Evolutionary conservation across 2,888 invertebrate genomes (phyloP), one percentile per base, ranked within the genome.

Genomic region (Anoplius nigerrimus): DNA sequence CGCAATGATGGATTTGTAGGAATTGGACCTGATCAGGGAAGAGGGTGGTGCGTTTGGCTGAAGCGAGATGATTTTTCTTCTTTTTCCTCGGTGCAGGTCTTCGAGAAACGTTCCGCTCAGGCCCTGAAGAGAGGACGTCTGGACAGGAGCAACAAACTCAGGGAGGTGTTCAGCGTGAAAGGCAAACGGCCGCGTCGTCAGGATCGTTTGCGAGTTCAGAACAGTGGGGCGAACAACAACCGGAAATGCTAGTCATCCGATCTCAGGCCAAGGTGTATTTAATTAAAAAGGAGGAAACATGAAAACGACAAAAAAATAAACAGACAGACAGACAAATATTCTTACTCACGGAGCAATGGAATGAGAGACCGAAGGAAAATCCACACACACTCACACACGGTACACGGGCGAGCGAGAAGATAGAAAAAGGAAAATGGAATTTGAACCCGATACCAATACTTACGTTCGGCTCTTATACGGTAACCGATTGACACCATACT

Each of bases 191-290:
- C 90, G 67, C 90, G 91, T 57, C 91, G 92, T 74, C 89, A 91
- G 70, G 92, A 92, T 75, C 90, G 90, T 79, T 89, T 90, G 80
- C 90, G 90, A 84, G 89, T 89, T 78, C 86, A 90, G 79, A 89
- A 90, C 81, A 92, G 91, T 80, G 90, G 92, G 75, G 91, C 90
- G 80, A 92, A 92, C 88, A 92, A 92, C 87, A 92, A 92, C 84
- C 91, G 92, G 87, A 92, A 92, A 89, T 91, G 91, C 90, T 91
- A 89, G 89, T 84, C 82, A 81, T 77, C 73, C 74, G 82, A 84
- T 86, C 84, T 84, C 84, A 84, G 81, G 81, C 79, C 82, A 84
- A 81, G 79, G 82, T 84, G 83, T 82, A 82, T 76, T 79, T 74
- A 77, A 79, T 75, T 75, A 15, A 66, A 57, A 24, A 57, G 55